Percentiles rank a stretch among this genome's conserved stretches.
Conservation (phyloP, 2,888 invertebrate species). For the Eristalinus aeneus region DNA sequence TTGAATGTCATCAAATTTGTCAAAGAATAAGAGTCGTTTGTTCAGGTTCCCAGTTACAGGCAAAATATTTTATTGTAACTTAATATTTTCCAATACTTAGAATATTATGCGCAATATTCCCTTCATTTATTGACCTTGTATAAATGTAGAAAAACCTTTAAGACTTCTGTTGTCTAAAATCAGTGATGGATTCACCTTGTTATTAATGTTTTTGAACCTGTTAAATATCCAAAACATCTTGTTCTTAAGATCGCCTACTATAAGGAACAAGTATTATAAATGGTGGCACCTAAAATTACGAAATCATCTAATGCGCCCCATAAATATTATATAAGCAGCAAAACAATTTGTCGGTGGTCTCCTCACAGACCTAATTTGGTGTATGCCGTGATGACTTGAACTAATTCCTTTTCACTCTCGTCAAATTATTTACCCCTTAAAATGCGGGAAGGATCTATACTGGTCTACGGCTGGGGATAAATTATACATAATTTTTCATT, state of each 20-base stretch:
- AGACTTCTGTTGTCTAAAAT: no score
- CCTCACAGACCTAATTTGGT: background rate
- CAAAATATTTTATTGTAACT: no score
- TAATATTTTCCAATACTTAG: no score
- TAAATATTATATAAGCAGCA: background rate
- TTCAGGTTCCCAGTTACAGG: no score
- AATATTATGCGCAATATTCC: no score
- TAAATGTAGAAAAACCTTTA: no score
- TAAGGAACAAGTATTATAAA: background rate
- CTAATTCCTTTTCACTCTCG: constrained; percentile 19
- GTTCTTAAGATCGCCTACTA: background rate
- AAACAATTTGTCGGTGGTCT: background rate
- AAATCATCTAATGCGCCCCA: background rate
- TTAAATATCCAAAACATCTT: background rate
- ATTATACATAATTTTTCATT: constrained; percentile 20
- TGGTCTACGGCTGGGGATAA: background rate
- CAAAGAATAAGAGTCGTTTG: no score
- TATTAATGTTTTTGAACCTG: background rate
- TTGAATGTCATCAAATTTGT: no score
- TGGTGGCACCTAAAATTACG: background rate
- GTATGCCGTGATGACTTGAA: background rate
- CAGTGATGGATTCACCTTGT: no score
- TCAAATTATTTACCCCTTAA: constrained; percentile 1
- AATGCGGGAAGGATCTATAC: background rate
- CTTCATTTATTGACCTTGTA: no score